These are phyloP conservation scores for Drosophila pectinifera DNA, from an alignment of 1,140 invertebrate genomes.

Conservation along the genomic window DNA sequence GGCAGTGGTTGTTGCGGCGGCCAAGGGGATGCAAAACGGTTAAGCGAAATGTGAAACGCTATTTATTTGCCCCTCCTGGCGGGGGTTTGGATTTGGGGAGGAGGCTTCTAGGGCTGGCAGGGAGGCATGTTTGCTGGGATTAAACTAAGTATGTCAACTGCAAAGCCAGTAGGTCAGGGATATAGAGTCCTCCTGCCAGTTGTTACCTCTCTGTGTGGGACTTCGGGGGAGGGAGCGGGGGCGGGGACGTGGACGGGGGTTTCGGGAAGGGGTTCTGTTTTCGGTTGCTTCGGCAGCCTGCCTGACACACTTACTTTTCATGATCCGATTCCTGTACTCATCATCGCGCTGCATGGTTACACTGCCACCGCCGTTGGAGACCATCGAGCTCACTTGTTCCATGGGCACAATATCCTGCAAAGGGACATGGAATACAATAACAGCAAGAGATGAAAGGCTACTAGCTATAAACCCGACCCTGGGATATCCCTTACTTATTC, in stretches of 20 bases:
- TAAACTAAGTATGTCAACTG: constrained; percentile 77
- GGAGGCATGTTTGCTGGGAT: constrained; percentile 19
- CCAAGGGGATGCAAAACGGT: constrained; percentile 50
- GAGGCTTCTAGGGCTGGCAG: background rate
- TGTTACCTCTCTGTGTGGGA: constrained; percentile 63
- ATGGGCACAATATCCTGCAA: constrained; percentile 85
- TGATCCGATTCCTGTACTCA: constrained; percentile 84
- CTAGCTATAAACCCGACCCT: background rate
- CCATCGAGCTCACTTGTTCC: constrained; percentile 85
- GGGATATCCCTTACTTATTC: background rate
- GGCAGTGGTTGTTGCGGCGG: constrained; percentile 7
- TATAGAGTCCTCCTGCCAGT: constrained; percentile 52
- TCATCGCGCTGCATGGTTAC: constrained; percentile 84
- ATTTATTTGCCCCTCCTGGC: constrained; percentile 69
- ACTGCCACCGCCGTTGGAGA: constrained; percentile 83
- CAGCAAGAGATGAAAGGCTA: background rate
- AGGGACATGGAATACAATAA: constrained; percentile 19
- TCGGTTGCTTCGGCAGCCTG: constrained; percentile 24
- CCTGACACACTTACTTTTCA: constrained; percentile 84
- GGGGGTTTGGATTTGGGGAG: background rate
- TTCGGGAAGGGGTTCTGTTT: constrained; percentile 27
- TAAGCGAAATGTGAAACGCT: constrained; percentile 81
- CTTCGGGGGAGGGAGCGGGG: constrained; percentile 6
- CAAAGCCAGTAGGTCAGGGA: constrained; percentile 79
- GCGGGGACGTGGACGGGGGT: background rate